These are phyloP conservation scores for Melanotaenia pygmaea DNA, from an alignment of 2,797 vertebrate species.

Conservation along the genomic window DNA sequence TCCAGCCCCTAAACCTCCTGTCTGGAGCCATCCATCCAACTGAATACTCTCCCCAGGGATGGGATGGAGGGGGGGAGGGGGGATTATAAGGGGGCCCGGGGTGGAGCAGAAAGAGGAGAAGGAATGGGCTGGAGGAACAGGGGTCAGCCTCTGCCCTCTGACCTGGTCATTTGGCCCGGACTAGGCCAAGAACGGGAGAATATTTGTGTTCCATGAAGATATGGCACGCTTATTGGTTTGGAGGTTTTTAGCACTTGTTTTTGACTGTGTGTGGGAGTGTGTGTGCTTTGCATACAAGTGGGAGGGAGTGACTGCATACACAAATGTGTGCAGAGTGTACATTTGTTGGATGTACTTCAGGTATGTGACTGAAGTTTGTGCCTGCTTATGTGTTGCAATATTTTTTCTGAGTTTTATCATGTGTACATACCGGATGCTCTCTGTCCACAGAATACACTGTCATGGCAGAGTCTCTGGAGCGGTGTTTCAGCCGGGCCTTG, in stretches of 20 bases:
- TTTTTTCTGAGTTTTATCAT: background rate
- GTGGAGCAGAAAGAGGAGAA: constrained; percentile 60
- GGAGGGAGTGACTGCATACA: constrained; percentile 2
- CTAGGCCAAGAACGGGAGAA: constrained; percentile 43
- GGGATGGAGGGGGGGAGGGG: constrained; percentile 53
- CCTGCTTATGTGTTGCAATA: background rate
- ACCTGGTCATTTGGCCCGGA: constrained; percentile 71
- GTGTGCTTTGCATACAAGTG: background rate
- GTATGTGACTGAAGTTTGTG: background rate
- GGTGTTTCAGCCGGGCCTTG: constrained; percentile 94
- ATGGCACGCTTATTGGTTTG: background rate
- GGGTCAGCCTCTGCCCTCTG: constrained; percentile 76
- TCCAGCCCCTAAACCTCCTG: constrained; percentile 81
- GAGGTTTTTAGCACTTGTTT: background rate
- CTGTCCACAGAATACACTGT: constrained; percentile 90
- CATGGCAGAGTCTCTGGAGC: constrained; percentile 96
- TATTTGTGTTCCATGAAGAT: constrained; percentile 32
- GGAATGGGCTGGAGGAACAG: constrained; percentile 58
- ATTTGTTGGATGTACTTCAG: constrained; percentile 3
- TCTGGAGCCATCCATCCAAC: constrained; percentile 84
- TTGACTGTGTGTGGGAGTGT: constrained; percentile 5
- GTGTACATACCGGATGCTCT: background rate
- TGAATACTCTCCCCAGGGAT: constrained; percentile 78
- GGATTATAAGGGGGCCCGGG: constrained; percentile 60
- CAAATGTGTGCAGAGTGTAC: background rate